Percentiles rank a stretch among this genome's conserved stretches.
These are phyloP conservation scores for Rhingia campestris DNA, from an alignment of 2,888 invertebrate genomes.

Conservation along the genomic window DNA sequence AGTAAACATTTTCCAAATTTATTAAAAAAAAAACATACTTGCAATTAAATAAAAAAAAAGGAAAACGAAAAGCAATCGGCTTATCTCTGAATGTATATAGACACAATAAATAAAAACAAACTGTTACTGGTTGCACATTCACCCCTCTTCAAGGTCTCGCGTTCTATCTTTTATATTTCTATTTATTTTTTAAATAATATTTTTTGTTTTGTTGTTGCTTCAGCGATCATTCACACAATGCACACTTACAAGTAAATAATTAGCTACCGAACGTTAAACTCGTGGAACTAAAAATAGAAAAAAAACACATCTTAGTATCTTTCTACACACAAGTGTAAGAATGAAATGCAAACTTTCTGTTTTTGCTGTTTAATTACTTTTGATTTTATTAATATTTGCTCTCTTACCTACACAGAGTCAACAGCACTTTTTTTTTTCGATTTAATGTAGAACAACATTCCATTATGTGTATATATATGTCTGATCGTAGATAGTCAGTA, in stretches of 20 bases:
- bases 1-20: too few relatives aligned
- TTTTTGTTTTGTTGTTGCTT: neutral
- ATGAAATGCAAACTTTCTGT: slow-evolving; percentile 19
- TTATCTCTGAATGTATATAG: slow-evolving; percentile 1
- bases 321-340: slow-evolving; percentile 26
- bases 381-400: neutral
- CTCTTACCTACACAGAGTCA: slow-evolving; percentile 14
- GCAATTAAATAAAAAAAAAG: neutral
- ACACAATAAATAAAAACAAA: slow-evolving; percentile 28
- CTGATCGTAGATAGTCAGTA: neutral
- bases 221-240: slow-evolving; percentile 35
- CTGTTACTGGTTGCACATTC: slow-evolving; percentile 37
- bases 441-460: slow-evolving; percentile 41
- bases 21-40: neutral
- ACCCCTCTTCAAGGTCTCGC: slow-evolving; percentile 59
- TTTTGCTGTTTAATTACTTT: slow-evolving; percentile 1
- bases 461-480: neutral
- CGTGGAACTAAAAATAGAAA: slow-evolving; percentile 51
- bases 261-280: slow-evolving; percentile 47
- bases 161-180: slow-evolving; percentile 3
- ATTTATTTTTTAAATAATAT: neutral
- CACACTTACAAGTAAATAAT: slow-evolving; percentile 38
- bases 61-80: neutral
- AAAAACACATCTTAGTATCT: slow-evolving; percentile 6
- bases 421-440: slow-evolving; percentile 4